Conservation (phyloP, 2,113 vertebrate genomes). For the Rhipidura dahli region DNA sequence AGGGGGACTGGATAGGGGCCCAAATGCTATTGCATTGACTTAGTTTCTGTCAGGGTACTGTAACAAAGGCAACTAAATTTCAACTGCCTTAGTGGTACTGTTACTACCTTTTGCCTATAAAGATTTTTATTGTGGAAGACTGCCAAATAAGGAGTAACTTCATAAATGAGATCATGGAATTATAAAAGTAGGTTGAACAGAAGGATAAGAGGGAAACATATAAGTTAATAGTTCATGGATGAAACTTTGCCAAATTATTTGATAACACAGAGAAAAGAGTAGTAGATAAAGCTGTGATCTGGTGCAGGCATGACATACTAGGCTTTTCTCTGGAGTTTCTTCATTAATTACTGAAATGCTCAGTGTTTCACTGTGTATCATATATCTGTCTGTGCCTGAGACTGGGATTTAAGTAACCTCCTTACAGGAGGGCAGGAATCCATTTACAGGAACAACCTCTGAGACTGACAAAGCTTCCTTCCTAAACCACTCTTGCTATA, state of each 20-base stretch:
- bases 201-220: background rate
- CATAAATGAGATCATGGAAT: background rate
- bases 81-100: background rate
- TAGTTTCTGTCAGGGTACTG: background rate
- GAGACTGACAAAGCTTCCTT: background rate
- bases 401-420: background rate
- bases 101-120: constrained; percentile 15
- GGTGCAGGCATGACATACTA: background rate
- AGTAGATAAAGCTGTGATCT: background rate
- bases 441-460: background rate
- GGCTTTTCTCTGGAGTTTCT: background rate
- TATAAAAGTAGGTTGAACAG: background rate
- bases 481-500: background rate
- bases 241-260: background rate
- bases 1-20: background rate
- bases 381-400: background rate
- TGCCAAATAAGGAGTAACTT: background rate
- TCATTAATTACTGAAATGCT: background rate
- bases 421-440: background rate
- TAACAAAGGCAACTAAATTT: constrained; percentile 16
- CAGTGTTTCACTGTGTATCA: background rate
- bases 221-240: background rate
- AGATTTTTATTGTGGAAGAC: background rate
- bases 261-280: background rate
- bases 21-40: background rate